Percentiles rank a stretch among this genome's conserved stretches.
Conservation (phyloP, 2,888 invertebrate genomes). For the Sycophila texana region DNA sequence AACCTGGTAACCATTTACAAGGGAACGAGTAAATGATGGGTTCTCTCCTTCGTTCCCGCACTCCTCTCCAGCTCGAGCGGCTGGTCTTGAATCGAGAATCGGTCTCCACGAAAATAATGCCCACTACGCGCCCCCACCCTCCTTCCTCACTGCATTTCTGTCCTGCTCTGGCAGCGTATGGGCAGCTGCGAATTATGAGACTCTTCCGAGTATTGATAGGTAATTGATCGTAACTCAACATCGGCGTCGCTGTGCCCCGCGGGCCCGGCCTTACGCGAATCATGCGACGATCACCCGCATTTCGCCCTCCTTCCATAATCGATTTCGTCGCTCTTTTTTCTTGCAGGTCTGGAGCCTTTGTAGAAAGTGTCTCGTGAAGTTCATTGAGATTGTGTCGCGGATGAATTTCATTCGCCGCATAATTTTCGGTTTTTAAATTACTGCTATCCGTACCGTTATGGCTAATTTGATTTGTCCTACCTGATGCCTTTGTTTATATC, state of each 20-base stretch:
- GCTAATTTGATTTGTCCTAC: too few species aligned
- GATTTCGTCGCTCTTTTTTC: not conserved
- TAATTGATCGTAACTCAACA: conserved; percentile 62
- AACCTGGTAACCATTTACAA: conserved; percentile 61
- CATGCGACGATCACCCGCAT: conserved; percentile 38
- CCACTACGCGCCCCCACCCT: conserved; percentile 33
- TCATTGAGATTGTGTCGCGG: not conserved
- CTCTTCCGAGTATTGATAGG: conserved; percentile 65
- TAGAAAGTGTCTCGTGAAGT: not conserved
- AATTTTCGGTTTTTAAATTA: not conserved
- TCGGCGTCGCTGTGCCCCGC: conserved; percentile 17
- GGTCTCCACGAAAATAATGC: conserved; percentile 67
- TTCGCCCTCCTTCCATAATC: not conserved
- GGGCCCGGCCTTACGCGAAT: conserved; percentile 7
- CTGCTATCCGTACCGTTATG: too few species aligned
- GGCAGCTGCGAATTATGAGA: conserved; percentile 66
- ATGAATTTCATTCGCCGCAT: not conserved
- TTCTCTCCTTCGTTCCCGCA: conserved; percentile 54
- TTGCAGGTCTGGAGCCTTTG: not conserved
- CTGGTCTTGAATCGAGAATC: conserved; percentile 18
- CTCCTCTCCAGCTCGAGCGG: conserved; percentile 5
- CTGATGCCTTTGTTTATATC: too few species aligned
- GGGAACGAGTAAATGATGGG: conserved; percentile 67
- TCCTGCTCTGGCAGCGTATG: conserved; percentile 1
- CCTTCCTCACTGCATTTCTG: not conserved